Percentiles rank a stretch among this genome's conserved stretches.
Evolutionary conservation across 2,113 vertebrate species (phyloP).

Genomic region (Paracanthobrama guichenoti): DNA sequence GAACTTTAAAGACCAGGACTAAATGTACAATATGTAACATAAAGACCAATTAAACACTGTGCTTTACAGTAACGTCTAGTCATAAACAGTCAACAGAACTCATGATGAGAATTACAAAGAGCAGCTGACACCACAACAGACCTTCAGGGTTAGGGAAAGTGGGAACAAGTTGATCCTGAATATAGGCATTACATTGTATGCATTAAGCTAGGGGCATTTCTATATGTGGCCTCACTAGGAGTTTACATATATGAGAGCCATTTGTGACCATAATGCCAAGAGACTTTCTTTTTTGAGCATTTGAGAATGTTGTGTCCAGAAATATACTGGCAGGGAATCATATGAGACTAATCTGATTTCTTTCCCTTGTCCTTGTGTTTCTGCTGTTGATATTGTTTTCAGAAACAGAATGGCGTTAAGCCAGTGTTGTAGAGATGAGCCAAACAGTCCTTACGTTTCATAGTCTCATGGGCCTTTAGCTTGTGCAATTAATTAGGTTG

Average conservation of each 20-base stretch:
- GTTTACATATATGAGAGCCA: not conserved
- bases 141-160: conserved; percentile 1
- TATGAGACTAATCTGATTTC: conserved; percentile 57
- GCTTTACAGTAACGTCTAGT: not conserved
- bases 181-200: conserved; percentile 7
- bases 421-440: conserved; percentile 25
- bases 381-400: conserved; percentile 10
- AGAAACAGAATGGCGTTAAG: conserved; percentile 29
- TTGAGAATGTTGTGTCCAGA: not conserved
- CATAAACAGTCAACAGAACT: not conserved
- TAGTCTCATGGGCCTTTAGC: conserved; percentile 9
- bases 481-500: conserved; percentile 24
- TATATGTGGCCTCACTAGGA: not conserved
- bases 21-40: not conserved
- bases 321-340: conserved; percentile 48
- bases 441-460: conserved; percentile 20
- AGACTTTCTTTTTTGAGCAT: not conserved
- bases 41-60: not conserved
- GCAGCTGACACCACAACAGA: conserved; percentile 7
- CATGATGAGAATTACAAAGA: conserved; percentile 15
- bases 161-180: not conserved
- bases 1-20: not conserved
- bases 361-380: conserved; percentile 5
- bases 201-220: not conserved
- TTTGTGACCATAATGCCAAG: not conserved